These are phyloP conservation scores for Rhodinocichla rosea DNA, from an alignment of 2,113 vertebrate genomes.

Conservation along the genomic window DNA sequence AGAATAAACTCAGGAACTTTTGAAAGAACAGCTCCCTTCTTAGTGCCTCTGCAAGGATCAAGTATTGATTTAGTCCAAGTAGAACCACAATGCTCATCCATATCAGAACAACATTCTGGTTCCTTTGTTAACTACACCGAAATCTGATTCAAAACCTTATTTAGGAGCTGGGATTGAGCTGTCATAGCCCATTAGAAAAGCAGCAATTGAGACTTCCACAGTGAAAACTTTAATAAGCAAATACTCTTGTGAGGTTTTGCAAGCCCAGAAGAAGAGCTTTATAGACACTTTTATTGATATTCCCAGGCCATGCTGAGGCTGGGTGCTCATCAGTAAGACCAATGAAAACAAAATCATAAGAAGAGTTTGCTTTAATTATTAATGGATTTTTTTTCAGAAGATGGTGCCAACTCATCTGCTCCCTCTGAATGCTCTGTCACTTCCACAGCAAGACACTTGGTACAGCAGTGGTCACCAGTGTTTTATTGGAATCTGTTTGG, in stretches of 20 bases:
- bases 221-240: background rate
- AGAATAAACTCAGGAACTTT: background rate
- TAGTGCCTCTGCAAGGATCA: background rate
- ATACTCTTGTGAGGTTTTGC: background rate
- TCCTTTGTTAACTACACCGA: background rate
- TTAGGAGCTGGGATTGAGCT: background rate
- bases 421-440: background rate
- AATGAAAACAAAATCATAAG: background rate
- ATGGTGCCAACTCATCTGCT: background rate
- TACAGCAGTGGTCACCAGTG: background rate
- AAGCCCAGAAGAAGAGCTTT: background rate
- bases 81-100: background rate
- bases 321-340: background rate
- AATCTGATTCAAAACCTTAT: background rate
- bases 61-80: accelerated
- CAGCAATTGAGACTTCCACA: background rate
- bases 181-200: background rate
- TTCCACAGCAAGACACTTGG: background rate
- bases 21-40: background rate
- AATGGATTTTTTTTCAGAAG: background rate
- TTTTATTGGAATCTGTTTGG: background rate
- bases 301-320: background rate
- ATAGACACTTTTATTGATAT: background rate
- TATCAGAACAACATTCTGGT: background rate
- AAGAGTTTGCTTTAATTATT: background rate